A percentile compares a stretch with the other conserved stretches of the same genome.
phyloP scores from a whole-genome alignment of 64 coral and sea anemone genomes.

The Montipora cactus region DNA sequence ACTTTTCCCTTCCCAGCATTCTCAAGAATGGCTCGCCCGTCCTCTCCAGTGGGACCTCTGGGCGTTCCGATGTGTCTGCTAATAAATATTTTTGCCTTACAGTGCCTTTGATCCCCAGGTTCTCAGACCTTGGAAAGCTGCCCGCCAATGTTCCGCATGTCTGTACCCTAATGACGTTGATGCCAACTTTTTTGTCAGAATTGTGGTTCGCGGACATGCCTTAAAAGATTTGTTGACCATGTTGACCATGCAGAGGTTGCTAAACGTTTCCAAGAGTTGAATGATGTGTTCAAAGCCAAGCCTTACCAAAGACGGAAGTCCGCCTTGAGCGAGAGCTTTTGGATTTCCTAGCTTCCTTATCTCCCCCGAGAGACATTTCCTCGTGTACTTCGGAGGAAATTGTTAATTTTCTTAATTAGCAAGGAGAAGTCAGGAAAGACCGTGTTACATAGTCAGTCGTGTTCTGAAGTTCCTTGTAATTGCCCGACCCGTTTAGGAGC shows the following conservation, averaged over 20 bases:
- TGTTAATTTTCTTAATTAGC: constrained; percentile 41
- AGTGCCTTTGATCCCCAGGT: background rate
- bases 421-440: constrained; percentile 35
- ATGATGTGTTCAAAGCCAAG: background rate
- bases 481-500: constrained; percentile 27
- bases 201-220: constrained; percentile 7
- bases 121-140: constrained; percentile 43
- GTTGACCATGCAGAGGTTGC: constrained; percentile 12
- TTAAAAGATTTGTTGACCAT: background rate
- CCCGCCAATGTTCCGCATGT: background rate
- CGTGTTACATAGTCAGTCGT: background rate
- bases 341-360: constrained; percentile 36
- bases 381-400: constrained; percentile 37
- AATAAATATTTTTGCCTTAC: background rate
- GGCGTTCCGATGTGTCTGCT: constrained; percentile 22
- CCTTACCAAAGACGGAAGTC: constrained; percentile 51
- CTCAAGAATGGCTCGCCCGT: background rate
- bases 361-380: background rate
- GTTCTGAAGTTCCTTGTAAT: background rate
- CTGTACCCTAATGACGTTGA: constrained; percentile 26
- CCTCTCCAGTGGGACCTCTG: constrained; percentile 51
- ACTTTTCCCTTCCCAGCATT: constrained; percentile 1
- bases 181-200: background rate
- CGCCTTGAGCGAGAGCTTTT: constrained; percentile 20
- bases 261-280: constrained; percentile 42